Base-by-base conservation (phyloP, 1,140 invertebrate genomes). In the Drosophila pachea region DNA sequence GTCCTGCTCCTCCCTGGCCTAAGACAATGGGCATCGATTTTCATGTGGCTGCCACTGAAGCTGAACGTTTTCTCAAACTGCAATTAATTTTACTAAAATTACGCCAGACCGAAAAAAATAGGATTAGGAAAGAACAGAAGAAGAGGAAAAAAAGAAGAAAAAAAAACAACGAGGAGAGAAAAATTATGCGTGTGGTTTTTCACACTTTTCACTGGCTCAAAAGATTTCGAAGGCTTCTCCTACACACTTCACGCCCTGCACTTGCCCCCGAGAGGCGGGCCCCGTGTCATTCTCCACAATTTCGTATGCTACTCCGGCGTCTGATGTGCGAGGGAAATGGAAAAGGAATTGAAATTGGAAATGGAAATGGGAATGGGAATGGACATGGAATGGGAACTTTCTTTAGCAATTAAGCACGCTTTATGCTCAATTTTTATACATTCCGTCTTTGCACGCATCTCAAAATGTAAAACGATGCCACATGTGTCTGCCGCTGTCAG, bases 81-180 rank as follows among this genome's bases (percentile, higher is more conserved):
- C 49, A 88, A 88, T 88, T 88, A 88, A 88, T 88, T 73, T 88
- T 88, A 86, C 86, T 88, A 72, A 75, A 74, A 86, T 86, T 88
- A 78, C 86, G 31, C n/a, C 54, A 49, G 12, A 52, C 43, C 58
- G 48, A 68, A n/a, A 43, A 40, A 3, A 63, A 74, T 72, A 45
- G 54, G 74, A 82, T 81, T 68, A 81, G 33, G 50, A 64, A 12
- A 35, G 7, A 14, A 45, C 7, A n/a, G 47, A 33, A 49, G 36
- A 47, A 9, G 50, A 43, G n/a, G 31, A 55, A 58, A 62, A 16
- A n/a, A 40, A n/a, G 50, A 31, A 42, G 35, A 54, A 9, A 56
- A 33, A 22, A 35, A 54, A 58, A 73, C 72, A 65, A 22, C 3
- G 35, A 52, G 52, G 65, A 22, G 16, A 22, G 45, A 31, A 40